phyloP scores from a whole-genome alignment of 2,113 vertebrate species.

The Ictalurus punctatus region DNA sequence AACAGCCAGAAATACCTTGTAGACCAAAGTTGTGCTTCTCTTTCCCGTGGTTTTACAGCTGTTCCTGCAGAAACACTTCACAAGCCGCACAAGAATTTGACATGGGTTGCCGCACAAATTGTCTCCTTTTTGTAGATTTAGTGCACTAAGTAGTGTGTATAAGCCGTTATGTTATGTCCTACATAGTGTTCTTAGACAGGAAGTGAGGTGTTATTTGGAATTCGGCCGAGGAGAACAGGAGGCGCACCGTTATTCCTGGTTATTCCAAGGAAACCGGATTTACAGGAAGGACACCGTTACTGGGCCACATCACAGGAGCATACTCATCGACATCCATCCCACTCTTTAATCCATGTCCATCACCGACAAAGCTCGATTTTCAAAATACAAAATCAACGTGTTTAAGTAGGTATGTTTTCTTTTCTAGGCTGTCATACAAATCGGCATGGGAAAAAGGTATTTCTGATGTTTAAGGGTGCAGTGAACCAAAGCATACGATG shows the following conservation, averaged over 20 bases:
- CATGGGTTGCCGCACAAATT: neutral
- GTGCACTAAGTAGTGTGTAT: neutral
- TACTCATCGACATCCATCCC: neutral
- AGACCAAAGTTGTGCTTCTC: neutral
- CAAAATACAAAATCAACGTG: neutral
- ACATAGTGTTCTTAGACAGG: neutral
- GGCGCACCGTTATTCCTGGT: constrained; percentile 42
- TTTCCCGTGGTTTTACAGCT: neutral
- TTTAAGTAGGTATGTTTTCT: neutral
- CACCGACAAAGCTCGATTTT: neutral
- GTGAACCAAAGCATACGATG: neutral
- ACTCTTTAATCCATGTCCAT: neutral
- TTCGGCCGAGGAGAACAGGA: neutral
- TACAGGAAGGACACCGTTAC: constrained; percentile 5
- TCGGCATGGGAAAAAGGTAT: neutral
- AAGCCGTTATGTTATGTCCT: neutral
- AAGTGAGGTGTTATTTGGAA: neutral
- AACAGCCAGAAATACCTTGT: constrained; percentile 14
- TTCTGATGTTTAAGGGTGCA: neutral
- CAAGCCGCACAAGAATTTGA: constrained; percentile 41
- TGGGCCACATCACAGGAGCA: constrained; percentile 7
- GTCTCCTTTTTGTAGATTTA: neutral
- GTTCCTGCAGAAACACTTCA: constrained; percentile 29
- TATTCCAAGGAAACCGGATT: constrained; percentile 32
- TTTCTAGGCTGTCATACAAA: neutral